Conservation (phyloP, 2,113 vertebrate genomes). For the Butorides virescens region DNA sequence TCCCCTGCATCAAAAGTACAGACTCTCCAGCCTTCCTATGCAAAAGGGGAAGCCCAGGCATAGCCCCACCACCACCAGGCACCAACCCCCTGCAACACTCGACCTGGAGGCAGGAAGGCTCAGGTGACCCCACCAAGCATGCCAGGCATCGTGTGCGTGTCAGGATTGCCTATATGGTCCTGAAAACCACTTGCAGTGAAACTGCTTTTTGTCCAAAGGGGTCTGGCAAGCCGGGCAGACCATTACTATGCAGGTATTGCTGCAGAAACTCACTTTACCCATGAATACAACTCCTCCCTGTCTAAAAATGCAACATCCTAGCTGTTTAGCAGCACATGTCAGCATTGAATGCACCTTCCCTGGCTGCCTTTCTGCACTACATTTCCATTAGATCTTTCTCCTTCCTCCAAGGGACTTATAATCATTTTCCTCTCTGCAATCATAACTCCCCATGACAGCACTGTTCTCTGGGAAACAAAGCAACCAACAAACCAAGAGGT, state of each 20-base stretch:
- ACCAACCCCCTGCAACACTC: background rate
- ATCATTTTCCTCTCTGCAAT: background rate
- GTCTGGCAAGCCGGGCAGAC: background rate
- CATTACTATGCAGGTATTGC: background rate
- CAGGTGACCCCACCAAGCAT: background rate
- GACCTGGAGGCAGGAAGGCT: background rate
- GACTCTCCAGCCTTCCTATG: background rate
- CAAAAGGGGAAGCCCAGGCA: background rate
- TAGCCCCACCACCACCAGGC: background rate
- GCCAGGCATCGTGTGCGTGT: fast-evolving
- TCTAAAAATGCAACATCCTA: background rate
- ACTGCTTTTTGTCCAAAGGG: background rate
- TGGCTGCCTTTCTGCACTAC: background rate
- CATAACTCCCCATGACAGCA: background rate
- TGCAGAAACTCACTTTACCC: background rate
- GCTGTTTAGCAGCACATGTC: background rate
- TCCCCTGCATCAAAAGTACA: background rate
- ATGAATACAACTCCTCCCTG: background rate
- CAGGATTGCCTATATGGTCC: background rate
- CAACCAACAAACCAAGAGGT: background rate
- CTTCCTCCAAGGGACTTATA: background rate
- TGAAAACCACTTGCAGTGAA: background rate
- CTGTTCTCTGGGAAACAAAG: background rate
- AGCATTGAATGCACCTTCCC: background rate
- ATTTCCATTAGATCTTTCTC: background rate